Conservation (phyloP, 2,113 vertebrate species). For the Phodopus roborovskii region DNA sequence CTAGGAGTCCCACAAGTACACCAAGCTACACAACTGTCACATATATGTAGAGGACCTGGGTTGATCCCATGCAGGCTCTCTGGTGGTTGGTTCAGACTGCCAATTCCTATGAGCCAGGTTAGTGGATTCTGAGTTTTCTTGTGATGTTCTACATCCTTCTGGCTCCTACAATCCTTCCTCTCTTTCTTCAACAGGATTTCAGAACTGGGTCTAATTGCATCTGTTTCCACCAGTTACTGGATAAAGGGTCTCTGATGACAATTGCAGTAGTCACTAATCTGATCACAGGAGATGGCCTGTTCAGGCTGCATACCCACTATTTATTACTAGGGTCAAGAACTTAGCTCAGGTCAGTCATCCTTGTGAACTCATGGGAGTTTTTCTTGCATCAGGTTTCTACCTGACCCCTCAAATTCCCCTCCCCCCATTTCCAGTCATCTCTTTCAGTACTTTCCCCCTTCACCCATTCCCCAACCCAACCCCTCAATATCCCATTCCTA, state of each 20-base stretch:
- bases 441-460: neutral
- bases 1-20: neutral
- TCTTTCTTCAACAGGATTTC: neutral
- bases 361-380: neutral
- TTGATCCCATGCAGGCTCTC: too few species aligned
- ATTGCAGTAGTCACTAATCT: neutral
- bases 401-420: neutral
- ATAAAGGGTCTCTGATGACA: neutral
- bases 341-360: neutral
- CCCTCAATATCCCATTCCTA: neutral
- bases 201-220: neutral
- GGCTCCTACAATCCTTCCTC: neutral
- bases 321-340: neutral
- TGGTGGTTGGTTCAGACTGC: neutral
- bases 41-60: neutral
- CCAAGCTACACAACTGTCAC: neutral
- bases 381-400: neutral
- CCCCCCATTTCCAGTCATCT: neutral
- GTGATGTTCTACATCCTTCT: neutral
- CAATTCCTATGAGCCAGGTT: neutral
- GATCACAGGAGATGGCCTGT: neutral
- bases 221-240: neutral
- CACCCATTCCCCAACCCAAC: neutral
- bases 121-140: neutral
- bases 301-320: neutral